Conservation (phyloP, 2,113 vertebrate species). For the Apus apus region DNA sequence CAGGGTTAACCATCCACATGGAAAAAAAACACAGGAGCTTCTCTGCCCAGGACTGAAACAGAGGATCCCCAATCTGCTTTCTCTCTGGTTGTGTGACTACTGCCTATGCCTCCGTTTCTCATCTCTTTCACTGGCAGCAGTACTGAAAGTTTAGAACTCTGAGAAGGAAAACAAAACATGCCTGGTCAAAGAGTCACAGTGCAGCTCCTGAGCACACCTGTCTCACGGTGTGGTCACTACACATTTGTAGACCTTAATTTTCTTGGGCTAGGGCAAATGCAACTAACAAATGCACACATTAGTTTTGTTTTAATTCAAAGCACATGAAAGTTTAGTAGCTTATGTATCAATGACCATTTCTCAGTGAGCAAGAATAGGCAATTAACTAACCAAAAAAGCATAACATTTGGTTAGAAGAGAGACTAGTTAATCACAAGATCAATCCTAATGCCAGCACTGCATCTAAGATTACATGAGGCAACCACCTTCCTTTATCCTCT, state of each 20-base stretch:
- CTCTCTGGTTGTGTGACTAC: not conserved
- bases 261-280: not conserved
- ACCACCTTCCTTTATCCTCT: not conserved
- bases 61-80: not conserved
- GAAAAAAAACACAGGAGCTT: not conserved
- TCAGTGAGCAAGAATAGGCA: not conserved
- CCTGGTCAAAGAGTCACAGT: not conserved
- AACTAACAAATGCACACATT: not conserved
- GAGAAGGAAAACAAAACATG: not conserved
- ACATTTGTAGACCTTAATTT: not conserved
- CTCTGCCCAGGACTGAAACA: not conserved
- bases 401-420: not conserved
- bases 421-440: not conserved
- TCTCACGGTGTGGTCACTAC: not conserved
- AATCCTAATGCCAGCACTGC: not conserved
- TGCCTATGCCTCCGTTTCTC: rapidly evolving
- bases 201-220: not conserved
- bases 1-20: not conserved
- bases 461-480: not conserved
- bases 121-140: not conserved
- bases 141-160: not conserved
- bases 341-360: not conserved
- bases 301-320: not conserved
- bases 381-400: not conserved
- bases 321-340: not conserved